phyloP scores from a whole-genome alignment of 2,113 vertebrate species.

The Pedionomus torquatus region DNA sequence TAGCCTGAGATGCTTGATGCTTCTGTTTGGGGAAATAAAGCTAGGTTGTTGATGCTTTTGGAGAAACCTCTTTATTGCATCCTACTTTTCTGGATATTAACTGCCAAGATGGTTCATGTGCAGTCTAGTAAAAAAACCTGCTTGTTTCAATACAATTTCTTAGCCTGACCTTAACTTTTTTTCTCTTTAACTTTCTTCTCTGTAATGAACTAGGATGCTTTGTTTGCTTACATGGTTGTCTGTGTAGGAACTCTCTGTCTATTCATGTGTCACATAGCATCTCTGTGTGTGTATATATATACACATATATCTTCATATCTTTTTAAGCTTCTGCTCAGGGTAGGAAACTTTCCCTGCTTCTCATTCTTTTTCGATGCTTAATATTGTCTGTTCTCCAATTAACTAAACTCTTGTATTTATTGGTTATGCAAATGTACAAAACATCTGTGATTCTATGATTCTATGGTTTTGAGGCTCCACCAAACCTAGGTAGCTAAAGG shows the following conservation, averaged over 20 bases:
- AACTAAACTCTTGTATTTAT: neutral
- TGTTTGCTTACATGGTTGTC: neutral
- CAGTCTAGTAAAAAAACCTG: neutral
- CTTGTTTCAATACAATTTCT: neutral
- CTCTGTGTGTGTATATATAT: neutral
- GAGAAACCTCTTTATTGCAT: neutral
- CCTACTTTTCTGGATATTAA: neutral
- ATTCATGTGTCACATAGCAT: neutral
- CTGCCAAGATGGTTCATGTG: neutral
- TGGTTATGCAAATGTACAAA: neutral
- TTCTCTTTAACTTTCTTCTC: neutral
- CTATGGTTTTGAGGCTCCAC: neutral
- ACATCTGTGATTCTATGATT: too few relatives aligned
- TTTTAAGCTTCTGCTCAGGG: neutral
- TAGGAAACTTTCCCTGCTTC: neutral
- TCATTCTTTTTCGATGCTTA: neutral
- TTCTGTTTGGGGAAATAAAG: neutral
- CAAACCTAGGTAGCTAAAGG: neutral
- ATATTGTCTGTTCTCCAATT: neutral
- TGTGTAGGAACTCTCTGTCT: neutral
- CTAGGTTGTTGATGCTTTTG: fast-evolving
- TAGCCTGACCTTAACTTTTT: neutral
- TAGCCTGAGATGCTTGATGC: fast-evolving
- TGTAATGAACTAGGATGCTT: neutral
- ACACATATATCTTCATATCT: too few relatives aligned